Base-by-base conservation (phyloP, 2,888 invertebrate species). In the Apocheima hispidaria region DNA sequence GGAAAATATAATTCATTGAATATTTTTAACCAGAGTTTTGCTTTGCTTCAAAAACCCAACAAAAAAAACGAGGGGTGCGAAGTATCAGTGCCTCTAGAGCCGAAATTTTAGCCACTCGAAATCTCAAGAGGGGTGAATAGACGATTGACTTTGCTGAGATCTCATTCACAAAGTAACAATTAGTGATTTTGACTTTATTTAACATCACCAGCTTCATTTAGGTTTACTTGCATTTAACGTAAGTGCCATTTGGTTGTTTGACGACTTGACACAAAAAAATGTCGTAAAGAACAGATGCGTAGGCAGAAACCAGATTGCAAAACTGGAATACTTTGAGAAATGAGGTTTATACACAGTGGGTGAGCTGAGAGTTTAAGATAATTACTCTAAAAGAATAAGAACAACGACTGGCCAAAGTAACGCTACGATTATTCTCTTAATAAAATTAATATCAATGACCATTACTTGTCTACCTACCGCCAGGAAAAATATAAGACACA, bases 21-120 rank as follows among this genome's bases (percentile, higher is more conserved):
- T 18, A 14, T 10, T 7, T 16, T 9, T 2, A 10, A 38, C 2
- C 1, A 18, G 7, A 38, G n/a, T 9, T 36, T 7, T 10, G 10
- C 16, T 38, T 16, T 18, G 10, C 16, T 38, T 16, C 10, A 10
- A 18, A 10, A 38, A 6, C 9, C 38, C 9, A 38, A 18, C 18
- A 38, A 2, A 26, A 46, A 46, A 30, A 30, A 4, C 18, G 30
- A 30, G 35, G 60, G 62, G 58, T 48, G 64, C 55, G 56, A 73
- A 73, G 50, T 68, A 63, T 61, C 40, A 58, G 52, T 61, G 68
- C 60, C 20, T 62, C 46, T 55, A 60, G 64, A 53, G 67, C 66
- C 62, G 48, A 70, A 76, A 75, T 74, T 79, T 80, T 60, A 74
- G 72, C 65, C 74, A 72, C 75, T 78, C 69, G 59, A 65, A 54